phyloP scores from a whole-genome alignment of 2,888 invertebrate species.

The Drosophila nigritarsus region DNA sequence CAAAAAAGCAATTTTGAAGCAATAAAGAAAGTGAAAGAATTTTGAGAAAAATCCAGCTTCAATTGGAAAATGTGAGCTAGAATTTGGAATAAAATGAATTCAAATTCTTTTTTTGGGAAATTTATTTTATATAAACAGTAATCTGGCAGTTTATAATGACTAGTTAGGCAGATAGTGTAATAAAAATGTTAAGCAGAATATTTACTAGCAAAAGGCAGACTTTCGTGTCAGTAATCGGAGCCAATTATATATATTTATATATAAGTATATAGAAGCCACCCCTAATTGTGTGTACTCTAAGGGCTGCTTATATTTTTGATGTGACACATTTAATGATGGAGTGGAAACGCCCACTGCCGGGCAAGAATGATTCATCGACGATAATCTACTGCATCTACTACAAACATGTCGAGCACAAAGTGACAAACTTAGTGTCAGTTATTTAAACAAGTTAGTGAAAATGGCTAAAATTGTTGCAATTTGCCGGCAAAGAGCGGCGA shows the following conservation, averaged over 20 bases:
- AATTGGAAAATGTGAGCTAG: not conserved
- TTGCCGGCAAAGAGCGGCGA: constrained; percentile 23
- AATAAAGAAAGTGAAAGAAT: not conserved
- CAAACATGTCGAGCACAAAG: too few species aligned
- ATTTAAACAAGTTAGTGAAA: not conserved
- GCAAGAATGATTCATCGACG: not conserved
- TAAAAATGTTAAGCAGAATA: not conserved
- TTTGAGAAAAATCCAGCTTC: not conserved
- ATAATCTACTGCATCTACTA: not conserved
- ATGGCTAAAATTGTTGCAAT: constrained; percentile 21
- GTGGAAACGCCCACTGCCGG: not conserved
- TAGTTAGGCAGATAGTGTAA: not conserved
- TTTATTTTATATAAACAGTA: not conserved
- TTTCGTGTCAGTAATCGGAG: not conserved
- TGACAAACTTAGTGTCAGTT: too few species aligned
- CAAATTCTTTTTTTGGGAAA: not conserved
- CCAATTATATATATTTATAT: not conserved
- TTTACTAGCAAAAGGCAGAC: not conserved
- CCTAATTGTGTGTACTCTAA: not conserved
- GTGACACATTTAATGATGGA: not conserved
- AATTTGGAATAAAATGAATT: not conserved
- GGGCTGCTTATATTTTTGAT: not conserved
- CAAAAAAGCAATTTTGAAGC: not conserved
- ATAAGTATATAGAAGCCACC: not conserved
- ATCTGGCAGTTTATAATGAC: not conserved